Percentiles rank a stretch among this genome's conserved stretches.
Evolutionary conservation across 2,113 vertebrate genomes (phyloP).

Genomic region (Archilochus colubris): DNA sequence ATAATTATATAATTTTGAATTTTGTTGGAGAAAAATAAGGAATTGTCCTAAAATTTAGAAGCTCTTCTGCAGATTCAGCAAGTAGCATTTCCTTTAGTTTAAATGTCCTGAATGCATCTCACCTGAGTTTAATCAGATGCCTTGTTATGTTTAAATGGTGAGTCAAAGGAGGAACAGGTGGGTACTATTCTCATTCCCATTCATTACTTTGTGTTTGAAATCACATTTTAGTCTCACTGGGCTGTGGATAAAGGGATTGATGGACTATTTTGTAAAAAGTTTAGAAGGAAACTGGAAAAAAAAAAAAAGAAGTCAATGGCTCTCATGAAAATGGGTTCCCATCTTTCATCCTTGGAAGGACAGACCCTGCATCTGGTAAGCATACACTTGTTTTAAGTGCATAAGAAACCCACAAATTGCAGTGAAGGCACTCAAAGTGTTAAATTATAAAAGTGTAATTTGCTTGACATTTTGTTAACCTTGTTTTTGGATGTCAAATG

Average conservation of each 20-base stretch:
- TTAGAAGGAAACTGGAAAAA: neutral
- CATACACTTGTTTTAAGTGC: neutral
- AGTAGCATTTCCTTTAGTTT: neutral
- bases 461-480: neutral
- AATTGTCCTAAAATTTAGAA: neutral
- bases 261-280: neutral
- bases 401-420: neutral
- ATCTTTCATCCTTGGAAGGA: neutral
- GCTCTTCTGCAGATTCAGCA: neutral
- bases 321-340: neutral
- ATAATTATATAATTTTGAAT: neutral
- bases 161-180: neutral
- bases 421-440: neutral
- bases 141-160: neutral
- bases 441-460: neutral
- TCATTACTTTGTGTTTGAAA: neutral
- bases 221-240: neutral
- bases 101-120: neutral
- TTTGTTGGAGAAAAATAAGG: neutral
- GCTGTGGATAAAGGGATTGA: neutral
- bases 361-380: neutral
- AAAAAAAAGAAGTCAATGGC: accelerated
- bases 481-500: neutral
- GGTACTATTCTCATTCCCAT: neutral
- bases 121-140: neutral